phyloP scores from a whole-genome alignment of 2,888 invertebrate genomes.

The Drosophila anomalata region DNA sequence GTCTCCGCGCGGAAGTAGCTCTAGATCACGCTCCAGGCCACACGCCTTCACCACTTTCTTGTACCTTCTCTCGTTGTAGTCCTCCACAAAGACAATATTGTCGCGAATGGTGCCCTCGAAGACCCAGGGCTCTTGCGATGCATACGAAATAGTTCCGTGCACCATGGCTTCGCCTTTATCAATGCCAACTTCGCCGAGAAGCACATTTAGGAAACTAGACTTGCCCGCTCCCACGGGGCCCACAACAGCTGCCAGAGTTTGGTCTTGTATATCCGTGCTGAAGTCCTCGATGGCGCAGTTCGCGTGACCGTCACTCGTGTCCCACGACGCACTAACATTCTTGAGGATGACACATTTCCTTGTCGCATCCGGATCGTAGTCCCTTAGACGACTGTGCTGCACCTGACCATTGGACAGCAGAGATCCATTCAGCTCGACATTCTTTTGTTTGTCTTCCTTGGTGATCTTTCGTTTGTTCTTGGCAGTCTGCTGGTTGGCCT shows the following conservation, averaged over 20 bases:
- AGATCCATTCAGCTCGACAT: constrained; percentile 52
- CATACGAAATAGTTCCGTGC: constrained; percentile 89
- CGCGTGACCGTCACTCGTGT: constrained; percentile 72
- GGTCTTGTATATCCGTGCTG: constrained; percentile 84
- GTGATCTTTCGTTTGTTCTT: constrained; percentile 50
- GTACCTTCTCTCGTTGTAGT: constrained; percentile 86
- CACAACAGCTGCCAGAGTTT: constrained; percentile 85
- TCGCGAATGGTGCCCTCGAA: constrained; percentile 92
- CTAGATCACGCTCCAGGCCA: constrained; percentile 87
- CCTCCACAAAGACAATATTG: constrained; percentile 95
- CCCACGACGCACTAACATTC: constrained; percentile 85
- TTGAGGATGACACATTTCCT: constrained; percentile 82
- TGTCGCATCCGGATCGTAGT: constrained; percentile 62
- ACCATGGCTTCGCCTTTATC: constrained; percentile 86
- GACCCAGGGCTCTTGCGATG: constrained; percentile 93
- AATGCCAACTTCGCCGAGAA: constrained; percentile 89
- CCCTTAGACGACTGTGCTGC: constrained; percentile 50
- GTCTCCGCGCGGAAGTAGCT: constrained; percentile 86
- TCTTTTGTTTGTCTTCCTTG: constrained; percentile 49
- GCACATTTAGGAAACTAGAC: constrained; percentile 88
- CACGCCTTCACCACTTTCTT: constrained; percentile 86
- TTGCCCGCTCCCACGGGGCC: constrained; percentile 92
- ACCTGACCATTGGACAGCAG: constrained; percentile 45
- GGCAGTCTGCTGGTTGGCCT: constrained; percentile 83
- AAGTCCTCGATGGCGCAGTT: constrained; percentile 82